Percentiles rank a stretch among this genome's conserved stretches.
These are phyloP conservation scores for Mustela nigripes DNA, from an alignment of 2,113 vertebrate genomes.

Conservation along the genomic window DNA sequence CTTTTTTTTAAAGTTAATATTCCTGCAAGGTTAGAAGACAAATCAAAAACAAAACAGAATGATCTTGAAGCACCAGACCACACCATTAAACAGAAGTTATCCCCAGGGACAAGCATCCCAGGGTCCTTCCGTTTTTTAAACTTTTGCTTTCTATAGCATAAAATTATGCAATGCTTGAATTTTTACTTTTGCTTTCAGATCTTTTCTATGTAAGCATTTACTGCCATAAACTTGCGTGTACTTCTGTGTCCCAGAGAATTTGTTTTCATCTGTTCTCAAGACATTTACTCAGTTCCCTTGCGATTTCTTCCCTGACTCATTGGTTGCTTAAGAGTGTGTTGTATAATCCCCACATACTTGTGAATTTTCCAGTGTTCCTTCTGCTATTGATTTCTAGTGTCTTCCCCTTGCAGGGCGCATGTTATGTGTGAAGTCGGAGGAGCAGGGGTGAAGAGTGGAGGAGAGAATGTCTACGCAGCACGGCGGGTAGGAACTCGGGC, in stretches of 20 bases:
- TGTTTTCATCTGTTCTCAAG: background rate
- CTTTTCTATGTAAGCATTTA: background rate
- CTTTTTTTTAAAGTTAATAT: background rate
- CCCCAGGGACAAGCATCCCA: background rate
- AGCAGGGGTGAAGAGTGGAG: background rate
- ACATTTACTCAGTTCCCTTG: background rate
- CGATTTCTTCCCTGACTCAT: background rate
- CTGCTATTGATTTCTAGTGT: background rate
- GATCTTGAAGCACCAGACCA: background rate
- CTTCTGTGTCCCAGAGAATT: background rate
- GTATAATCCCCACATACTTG: background rate
- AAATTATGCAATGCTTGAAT: background rate
- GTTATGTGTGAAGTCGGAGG: background rate
- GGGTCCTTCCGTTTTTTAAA: background rate
- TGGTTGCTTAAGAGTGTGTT: background rate
- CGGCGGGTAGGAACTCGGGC: background rate
- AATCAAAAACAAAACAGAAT: no score
- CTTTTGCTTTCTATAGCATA: background rate
- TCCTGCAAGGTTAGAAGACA: background rate
- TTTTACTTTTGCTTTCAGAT: conserved; percentile 9
- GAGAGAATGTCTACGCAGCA: background rate
- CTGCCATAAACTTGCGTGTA: background rate
- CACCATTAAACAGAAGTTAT: background rate
- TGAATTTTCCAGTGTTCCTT: background rate
- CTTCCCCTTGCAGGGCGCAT: background rate